Percentiles rank a stretch among this genome's conserved stretches.
Conservation (phyloP, 2,888 invertebrate genomes). For the Escarpia spicata region DNA sequence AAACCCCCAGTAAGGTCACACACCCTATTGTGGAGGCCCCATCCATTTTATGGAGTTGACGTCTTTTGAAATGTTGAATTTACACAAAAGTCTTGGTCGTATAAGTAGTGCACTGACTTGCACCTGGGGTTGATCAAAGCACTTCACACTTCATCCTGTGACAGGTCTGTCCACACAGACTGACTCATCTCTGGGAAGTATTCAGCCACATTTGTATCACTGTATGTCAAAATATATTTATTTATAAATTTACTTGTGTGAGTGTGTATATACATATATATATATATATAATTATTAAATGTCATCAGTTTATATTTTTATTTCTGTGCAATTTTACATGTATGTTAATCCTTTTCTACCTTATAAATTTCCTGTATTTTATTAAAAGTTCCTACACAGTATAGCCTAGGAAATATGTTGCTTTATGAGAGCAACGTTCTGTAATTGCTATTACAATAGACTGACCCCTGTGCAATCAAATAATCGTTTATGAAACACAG, state of each 20-base stretch:
- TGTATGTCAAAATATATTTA: too few species aligned
- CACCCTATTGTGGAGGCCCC: neutral
- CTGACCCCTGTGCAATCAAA: too few species aligned
- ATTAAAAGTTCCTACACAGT: too few species aligned
- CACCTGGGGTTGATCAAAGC: neutral
- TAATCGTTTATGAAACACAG: too few species aligned
- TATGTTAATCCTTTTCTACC: too few species aligned
- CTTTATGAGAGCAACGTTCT: too few species aligned
- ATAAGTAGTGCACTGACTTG: neutral
- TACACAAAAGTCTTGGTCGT: neutral
- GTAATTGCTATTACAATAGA: too few species aligned
- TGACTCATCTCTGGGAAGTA: neutral
- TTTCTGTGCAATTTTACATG: too few species aligned
- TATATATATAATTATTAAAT: too few species aligned
- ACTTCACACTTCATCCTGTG: neutral
- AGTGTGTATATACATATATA: neutral
- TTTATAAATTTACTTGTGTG: neutral
- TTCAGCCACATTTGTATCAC: neutral
- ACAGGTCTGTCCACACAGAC: neutral
- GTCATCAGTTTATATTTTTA: too few species aligned
- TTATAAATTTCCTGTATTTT: too few species aligned
- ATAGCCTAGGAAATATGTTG: too few species aligned
- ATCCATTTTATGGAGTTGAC: neutral
- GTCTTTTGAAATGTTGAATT: slow-evolving; percentile 4
- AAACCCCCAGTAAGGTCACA: neutral